Conservation (phyloP, 92 coral and sea anemone species). For the Desmophyllum pertusum region DNA sequence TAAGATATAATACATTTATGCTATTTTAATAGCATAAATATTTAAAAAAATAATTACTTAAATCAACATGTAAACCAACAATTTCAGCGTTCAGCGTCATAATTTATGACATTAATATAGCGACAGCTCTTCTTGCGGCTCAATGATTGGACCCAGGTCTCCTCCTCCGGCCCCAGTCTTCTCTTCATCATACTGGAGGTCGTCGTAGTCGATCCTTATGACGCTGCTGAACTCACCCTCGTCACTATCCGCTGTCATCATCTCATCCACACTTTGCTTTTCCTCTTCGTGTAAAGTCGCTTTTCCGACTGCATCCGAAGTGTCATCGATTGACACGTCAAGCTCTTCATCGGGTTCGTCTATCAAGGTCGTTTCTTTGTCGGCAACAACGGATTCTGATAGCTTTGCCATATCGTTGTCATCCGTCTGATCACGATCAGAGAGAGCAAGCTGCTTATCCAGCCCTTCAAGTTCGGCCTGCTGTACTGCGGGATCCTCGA, state of each 20-base stretch:
- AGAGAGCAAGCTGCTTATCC: background rate
- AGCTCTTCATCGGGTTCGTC: background rate
- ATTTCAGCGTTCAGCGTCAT: background rate
- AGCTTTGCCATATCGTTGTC: background rate
- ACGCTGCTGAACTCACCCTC: conserved; percentile 24
- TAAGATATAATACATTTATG: background rate
- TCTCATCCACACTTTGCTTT: background rate
- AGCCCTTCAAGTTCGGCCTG: background rate
- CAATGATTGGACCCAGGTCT: conserved; percentile 5
- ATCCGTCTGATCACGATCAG: too few relatives aligned
- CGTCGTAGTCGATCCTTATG: conserved; percentile 30
- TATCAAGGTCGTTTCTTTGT: background rate
- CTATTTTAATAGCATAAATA: too few relatives aligned
- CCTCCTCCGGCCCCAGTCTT: conserved; percentile 7
- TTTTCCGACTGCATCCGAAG: conserved; percentile 21
- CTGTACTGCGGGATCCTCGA: background rate
- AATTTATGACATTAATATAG: background rate
- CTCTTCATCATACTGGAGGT: background rate
- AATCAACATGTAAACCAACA: background rate
- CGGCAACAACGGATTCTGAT: background rate
- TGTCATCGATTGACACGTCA: background rate
- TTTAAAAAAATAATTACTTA: background rate
- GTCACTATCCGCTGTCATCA: background rate
- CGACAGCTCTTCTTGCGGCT: background rate
- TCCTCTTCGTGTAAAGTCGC: background rate